Conservation (phyloP, 2,888 invertebrate genomes). For the Sialis lutaria region DNA sequence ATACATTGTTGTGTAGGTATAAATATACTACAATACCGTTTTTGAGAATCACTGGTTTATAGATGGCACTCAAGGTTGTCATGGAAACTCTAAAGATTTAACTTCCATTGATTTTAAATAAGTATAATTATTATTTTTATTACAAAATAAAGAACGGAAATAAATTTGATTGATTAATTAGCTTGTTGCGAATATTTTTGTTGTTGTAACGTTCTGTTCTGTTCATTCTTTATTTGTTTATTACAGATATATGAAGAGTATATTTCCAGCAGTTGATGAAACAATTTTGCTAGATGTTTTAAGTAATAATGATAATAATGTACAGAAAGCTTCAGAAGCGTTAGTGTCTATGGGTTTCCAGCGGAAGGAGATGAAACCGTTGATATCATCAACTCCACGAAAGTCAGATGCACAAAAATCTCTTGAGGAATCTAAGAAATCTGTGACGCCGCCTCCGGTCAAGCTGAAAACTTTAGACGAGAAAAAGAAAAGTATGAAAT, state of each 20-base stretch:
- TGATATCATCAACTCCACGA: conserved; percentile 28
- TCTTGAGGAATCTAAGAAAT: conserved; percentile 10
- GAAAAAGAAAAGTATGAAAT: conserved; percentile 43
- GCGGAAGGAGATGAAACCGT: conserved; percentile 50
- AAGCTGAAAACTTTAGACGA: conserved; percentile 51
- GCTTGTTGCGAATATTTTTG: no score
- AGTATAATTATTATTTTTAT: no score
- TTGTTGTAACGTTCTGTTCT: not conserved
- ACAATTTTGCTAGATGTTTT: conserved; percentile 68
- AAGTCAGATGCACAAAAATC: conserved; percentile 23
- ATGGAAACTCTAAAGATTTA: not conserved
- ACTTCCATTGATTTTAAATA: not conserved
- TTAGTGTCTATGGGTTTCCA: conserved; percentile 64
- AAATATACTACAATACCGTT: no score
- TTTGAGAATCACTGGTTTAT: no score
- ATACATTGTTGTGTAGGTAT: no score
- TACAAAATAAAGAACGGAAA: no score
- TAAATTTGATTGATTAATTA: no score
- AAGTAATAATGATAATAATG: conserved; percentile 77
- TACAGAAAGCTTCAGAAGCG: conserved; percentile 71
- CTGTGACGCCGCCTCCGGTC: conserved; percentile 31
- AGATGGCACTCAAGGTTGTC: no score
- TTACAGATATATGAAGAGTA: conserved; percentile 71
- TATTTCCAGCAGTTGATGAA: conserved; percentile 82
- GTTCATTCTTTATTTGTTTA: not conserved